Evolutionary conservation across 2,888 invertebrate genomes (phyloP), one percentile per base, ranked within the genome.

Genomic region (Lycia hirtaria): DNA sequence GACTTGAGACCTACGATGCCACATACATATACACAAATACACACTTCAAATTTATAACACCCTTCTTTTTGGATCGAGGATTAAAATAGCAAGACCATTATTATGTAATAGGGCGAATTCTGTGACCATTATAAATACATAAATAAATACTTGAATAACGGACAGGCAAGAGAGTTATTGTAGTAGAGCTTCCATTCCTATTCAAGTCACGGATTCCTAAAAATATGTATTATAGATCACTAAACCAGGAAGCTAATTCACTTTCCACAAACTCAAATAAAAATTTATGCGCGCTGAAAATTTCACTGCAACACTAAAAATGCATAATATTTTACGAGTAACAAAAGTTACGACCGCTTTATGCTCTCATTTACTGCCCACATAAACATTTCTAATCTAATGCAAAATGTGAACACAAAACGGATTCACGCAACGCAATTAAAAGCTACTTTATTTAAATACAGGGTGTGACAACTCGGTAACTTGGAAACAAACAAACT

Each of bases 381-480:
- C 68, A 72, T 68, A 62, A 67, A 66, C 65, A 69, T 64, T 72
- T 67, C 58, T 67, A 73, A 68, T 60, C 60, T 65, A 68, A 68
- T 71, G 66, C 68, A 65, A 69, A 68, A 70, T 65, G 65, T 66
- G 65, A 71, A 70, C 65, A 73, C 66, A 67, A 69, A 69, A 72
- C 60, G 62, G 60, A 67, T 75, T 70, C 75, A 75, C 72, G 73
- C 72, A 70, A 77, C 62, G 64, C 68, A 74, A 75, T 72, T 72
- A 72, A 69, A 75, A 65, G 59, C 60, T 47, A 59, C 56, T 47
- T 58, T 58, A 49, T 53, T 58, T 52, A 64, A 56, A 67, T 62
- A 67, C 64, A 60, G 64, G 59, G 30, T 66, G 66, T 54, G 32
- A 35, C 47, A 52, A 59, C 59, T 56, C 26, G 56, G 40, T 59